Evolutionary conservation across 2,888 invertebrate genomes (phyloP), one percentile per base, ranked within the genome.

Genomic region (Dorcus parallelipipedus): DNA sequence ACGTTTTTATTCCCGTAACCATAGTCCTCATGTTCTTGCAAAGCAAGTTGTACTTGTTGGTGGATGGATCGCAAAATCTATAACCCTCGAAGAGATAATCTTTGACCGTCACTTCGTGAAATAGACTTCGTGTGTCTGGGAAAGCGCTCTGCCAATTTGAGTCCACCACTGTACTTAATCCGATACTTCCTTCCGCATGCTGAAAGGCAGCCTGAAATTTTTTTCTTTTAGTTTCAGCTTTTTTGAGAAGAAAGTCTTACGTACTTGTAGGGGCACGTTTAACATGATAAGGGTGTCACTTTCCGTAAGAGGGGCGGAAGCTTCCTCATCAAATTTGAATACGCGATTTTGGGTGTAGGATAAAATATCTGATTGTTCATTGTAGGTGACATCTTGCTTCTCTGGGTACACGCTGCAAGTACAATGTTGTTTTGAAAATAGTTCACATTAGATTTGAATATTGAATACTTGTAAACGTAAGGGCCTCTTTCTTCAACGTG

Each of bases 21-120:
- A 39, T n/a, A 7, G 8, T 17, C 3, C 38, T 43, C 6, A 56
- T 5, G 10, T 45, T 23, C 8, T 39, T 43, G n/a, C 47, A 38
- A 45, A 52, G 33, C 3, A 10, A 7, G 8, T 33, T 33, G 26
- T 33, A 33, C 26, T 51, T 41, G 38, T 17, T 45, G 8, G 6
- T 23, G 26, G 8, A 6, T 78, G 77, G n/a, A 54, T 71, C 73
- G 66, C 86, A 86, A 49, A 86, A 71, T 0, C 76, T 71, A 3
- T 84, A 76, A 0, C 89, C 88, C 40, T 84, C 83, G 65, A 88
- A 86, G 4, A 88, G 73, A 43, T 86, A 76, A 52, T 86, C 82
- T 1, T 81, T 74, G 0, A 84, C 84, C 0, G 80, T 80, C 1
- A 82, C 79, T 0, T 78, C 79, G 3, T 83, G 71, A 57, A 88